Evolutionary conservation across 1,140 invertebrate genomes (phyloP).

Genomic region (Tetramorium simillimum): DNA sequence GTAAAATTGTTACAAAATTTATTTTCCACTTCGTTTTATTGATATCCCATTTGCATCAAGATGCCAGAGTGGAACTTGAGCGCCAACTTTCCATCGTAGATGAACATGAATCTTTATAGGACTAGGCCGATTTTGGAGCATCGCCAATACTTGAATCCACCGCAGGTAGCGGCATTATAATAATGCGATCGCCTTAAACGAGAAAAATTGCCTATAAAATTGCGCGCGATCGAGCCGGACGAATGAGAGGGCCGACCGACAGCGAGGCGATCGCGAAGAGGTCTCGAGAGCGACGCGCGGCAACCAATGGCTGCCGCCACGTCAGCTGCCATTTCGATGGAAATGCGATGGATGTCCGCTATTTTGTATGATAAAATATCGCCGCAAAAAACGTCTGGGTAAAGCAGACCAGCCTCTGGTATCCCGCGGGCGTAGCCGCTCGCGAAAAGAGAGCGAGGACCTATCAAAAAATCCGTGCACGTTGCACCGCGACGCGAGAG

Average conservation of each 20-base stretch:
- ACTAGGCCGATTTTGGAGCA: background rate
- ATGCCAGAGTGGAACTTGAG: background rate
- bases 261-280: conserved; percentile 52
- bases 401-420: conserved; percentile 70
- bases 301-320: conserved; percentile 79
- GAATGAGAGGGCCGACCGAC: conserved; percentile 63
- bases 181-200: conserved; percentile 83
- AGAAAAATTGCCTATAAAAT: conserved; percentile 86
- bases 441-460: conserved; percentile 31
- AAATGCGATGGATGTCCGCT: conserved; percentile 83
- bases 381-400: conserved; percentile 75
- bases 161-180: conserved; percentile 74
- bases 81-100: conserved; percentile 14
- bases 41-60: background rate
- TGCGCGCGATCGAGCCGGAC: conserved; percentile 79
- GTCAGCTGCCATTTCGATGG: conserved; percentile 84
- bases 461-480: conserved; percentile 59
- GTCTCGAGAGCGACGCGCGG: conserved; percentile 52
- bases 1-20: conserved; percentile 15
- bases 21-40: background rate
- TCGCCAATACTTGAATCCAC: conserved; percentile 61
- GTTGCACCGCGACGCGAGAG: background rate
- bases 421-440: conserved; percentile 42
- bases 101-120: background rate
- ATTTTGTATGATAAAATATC: conserved; percentile 84